Evolutionary conservation across 2,888 invertebrate species (phyloP), one percentile per base, ranked within the genome.

Genomic region (Mimachlamys varia): DNA sequence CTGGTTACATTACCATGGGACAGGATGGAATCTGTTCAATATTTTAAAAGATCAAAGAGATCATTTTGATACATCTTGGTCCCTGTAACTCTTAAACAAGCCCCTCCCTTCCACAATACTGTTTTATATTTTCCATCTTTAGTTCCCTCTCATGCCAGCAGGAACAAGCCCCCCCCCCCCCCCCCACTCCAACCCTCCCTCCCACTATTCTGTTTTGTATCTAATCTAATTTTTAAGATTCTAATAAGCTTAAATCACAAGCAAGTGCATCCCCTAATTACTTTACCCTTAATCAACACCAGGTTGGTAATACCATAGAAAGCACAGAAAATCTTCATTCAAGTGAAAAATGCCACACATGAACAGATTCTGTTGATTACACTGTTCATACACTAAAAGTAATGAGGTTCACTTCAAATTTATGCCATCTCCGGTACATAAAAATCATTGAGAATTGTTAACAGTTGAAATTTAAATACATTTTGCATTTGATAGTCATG

Each of bases 341-440:
- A 76, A 76, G 76, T 76, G 76, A 27, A 76, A 76, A 76, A 27
- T 76, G 10, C 76, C 33, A 76, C 76, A 76, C 76, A 76, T 76
- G 76, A 76, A 2, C 33, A 76, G 76, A 76, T 76, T 76, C 33
- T 10, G 33, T 33, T 76, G 76, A 76, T 76, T 76, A 76, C 76
- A 33, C 76, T 76, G 76, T 33, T 76, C 76, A 76, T 76, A 33
- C 76, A 33, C 76, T 33, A 15, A 27, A 76, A 58, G 76, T 76
- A 76, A 33, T 76, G 76, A 33, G 27, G 76, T 76, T 76, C 76
- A 76, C 76, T 76, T 62, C 10, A 62, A n/a, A 62, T 62, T 76
- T 76, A 76, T 76, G 76, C 76, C 76, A 76, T 76, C 33, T 76
- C 13, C 76, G 22, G 76, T 76, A 76, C 76, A 76, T 76, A 76